Evolutionary conservation across 2,113 vertebrate species (phyloP).

Genomic region (Sprattus sprattus): DNA sequence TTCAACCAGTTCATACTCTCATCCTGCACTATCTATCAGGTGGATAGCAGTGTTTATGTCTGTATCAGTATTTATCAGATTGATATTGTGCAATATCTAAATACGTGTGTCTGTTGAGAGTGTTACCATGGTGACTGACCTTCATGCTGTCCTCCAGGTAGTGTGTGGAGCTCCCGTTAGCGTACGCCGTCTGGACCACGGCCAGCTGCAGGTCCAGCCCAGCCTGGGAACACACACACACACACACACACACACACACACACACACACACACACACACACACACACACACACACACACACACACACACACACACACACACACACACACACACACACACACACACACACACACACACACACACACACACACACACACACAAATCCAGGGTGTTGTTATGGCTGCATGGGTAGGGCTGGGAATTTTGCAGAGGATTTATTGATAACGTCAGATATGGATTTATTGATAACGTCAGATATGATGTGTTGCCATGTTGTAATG

Average conservation of each 20-base stretch:
- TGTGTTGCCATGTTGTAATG: too few relatives aligned
- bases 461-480: too few relatives aligned
- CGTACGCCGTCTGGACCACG: constrained; percentile 94
- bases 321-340: constrained; percentile 1
- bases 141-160: constrained; percentile 89
- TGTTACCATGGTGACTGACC: constrained; percentile 60
- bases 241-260: too few relatives aligned
- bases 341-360: constrained; percentile 40
- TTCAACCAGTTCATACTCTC: not conserved
- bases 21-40: not conserved
- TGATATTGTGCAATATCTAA: not conserved
- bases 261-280: too few relatives aligned
- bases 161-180: constrained; percentile 90
- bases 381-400: too few relatives aligned
- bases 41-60: not conserved
- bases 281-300: too few relatives aligned
- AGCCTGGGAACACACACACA: constrained; percentile 71
- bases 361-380: too few relatives aligned
- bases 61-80: too few relatives aligned
- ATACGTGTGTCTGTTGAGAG: not conserved
- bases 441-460: too few relatives aligned
- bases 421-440: too few relatives aligned
- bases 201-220: constrained; percentile 78
- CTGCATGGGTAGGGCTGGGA: too few relatives aligned
- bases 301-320: too few relatives aligned